phyloP scores from a whole-genome alignment of 2,113 vertebrate genomes.

The Heptranchias perlo region DNA sequence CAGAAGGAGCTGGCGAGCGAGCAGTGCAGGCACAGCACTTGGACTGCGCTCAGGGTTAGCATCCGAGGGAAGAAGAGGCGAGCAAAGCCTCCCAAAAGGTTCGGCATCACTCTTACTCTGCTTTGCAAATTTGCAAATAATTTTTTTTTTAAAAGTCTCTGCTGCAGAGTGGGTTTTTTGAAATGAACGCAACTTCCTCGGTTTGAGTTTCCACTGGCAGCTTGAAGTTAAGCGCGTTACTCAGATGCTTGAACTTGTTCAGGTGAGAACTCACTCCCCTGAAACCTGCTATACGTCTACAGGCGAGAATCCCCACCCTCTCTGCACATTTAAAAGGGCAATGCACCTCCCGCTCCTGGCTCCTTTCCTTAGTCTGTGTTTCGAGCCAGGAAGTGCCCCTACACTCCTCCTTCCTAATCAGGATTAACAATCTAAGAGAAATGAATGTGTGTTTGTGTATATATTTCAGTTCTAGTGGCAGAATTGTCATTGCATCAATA shows the following conservation, averaged over 20 bases:
- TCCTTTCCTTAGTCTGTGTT: not conserved
- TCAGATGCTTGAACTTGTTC: not conserved
- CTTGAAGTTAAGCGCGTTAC: not conserved
- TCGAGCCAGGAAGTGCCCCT: not conserved
- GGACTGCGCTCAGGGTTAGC: slow-evolving; percentile 31
- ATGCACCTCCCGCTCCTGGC: not conserved
- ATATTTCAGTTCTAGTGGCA: not conserved
- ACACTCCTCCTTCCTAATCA: no score
- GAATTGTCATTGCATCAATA: no score
- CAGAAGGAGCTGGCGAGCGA: slow-evolving; percentile 52
- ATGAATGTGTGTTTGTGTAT: not conserved
- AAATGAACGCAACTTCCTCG: not conserved
- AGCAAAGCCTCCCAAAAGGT: not conserved
- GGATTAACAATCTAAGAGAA: not conserved
- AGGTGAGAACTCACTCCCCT: not conserved
- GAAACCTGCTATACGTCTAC: not conserved
- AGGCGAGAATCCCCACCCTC: not conserved
- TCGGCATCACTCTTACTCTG: not conserved
- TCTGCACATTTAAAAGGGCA: not conserved
- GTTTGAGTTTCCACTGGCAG: not conserved
- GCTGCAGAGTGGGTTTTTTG: no score
- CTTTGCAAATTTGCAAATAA: no score
- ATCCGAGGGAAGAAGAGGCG: slow-evolving; percentile 43
- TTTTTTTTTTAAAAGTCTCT: no score
- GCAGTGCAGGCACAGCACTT: slow-evolving; percentile 15